Conservation (phyloP, 2,113 vertebrate species). For the Trinectes maculatus region DNA sequence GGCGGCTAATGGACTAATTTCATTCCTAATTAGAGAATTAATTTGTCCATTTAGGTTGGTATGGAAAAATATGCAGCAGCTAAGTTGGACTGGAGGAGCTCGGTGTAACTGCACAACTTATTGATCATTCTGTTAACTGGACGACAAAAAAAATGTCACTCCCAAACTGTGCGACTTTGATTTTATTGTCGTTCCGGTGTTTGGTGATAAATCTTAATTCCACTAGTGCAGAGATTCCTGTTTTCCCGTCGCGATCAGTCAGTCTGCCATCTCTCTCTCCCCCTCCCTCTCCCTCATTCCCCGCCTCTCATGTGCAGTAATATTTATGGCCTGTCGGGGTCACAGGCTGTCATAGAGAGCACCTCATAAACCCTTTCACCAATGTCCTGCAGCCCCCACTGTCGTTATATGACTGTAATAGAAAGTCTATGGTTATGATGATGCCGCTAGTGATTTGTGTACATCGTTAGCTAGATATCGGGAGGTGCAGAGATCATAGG, state of each 20-base stretch:
- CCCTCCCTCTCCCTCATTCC: neutral
- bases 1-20: conserved; percentile 64
- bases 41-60: conserved; percentile 59
- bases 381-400: conserved; percentile 42
- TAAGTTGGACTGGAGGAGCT: conserved; percentile 27
- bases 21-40: conserved; percentile 65
- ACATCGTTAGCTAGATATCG: conserved; percentile 24
- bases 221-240: neutral
- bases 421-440: conserved; percentile 52
- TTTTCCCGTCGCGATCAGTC: conserved; percentile 25
- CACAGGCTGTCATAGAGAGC: conserved; percentile 52
- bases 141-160: conserved; percentile 29
- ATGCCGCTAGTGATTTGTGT: conserved; percentile 50
- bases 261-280: conserved; percentile 18
- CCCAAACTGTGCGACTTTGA: conserved; percentile 4
- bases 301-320: conserved; percentile 33
- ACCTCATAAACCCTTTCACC: conserved; percentile 65
- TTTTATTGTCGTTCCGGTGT: conserved; percentile 32
- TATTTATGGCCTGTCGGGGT: conserved; percentile 69
- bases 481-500: conserved; percentile 1
- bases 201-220: conserved; percentile 43
- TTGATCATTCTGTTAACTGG: conserved; percentile 34
- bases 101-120: conserved; percentile 1
- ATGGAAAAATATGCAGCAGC: conserved; percentile 39
- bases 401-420: conserved; percentile 64